These are phyloP conservation scores for Pachycephus smyrnensis DNA, from an alignment of 2,888 invertebrate species.

Conservation along the genomic window DNA sequence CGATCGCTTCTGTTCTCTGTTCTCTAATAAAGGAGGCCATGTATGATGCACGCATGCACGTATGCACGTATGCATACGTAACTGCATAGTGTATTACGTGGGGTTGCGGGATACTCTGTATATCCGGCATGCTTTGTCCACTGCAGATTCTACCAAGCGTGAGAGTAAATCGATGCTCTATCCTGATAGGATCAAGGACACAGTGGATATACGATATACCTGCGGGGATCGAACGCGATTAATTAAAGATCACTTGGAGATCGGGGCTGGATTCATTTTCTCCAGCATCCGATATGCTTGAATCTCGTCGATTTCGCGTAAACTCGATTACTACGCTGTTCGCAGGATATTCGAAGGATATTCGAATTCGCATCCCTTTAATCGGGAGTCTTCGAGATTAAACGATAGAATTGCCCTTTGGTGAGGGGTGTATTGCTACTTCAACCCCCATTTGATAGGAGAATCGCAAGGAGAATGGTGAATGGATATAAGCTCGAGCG, in stretches of 20 bases:
- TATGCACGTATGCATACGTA: neutral
- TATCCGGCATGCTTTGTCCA: neutral
- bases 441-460: neutral
- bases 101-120: neutral
- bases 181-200: slow-evolving; percentile 16
- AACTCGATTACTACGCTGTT: slow-evolving; percentile 17
- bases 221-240: neutral
- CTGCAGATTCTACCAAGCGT: neutral
- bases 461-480: neutral
- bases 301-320: neutral
- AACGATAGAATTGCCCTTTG: slow-evolving; percentile 60
- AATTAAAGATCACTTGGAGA: neutral
- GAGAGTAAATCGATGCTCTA: neutral
- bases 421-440: neutral
- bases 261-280: neutral
- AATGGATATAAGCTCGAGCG: neutral
- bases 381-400: slow-evolving; percentile 52
- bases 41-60: neutral
- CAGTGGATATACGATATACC: neutral
- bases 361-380: slow-evolving; percentile 31
- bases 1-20: neutral
- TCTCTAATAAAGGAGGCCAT: neutral
- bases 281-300: neutral
- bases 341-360: neutral
- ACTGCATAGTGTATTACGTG: neutral